These are phyloP conservation scores for Bubo scandiacus DNA, from an alignment of 2,113 vertebrate genomes.

Conservation along the genomic window DNA sequence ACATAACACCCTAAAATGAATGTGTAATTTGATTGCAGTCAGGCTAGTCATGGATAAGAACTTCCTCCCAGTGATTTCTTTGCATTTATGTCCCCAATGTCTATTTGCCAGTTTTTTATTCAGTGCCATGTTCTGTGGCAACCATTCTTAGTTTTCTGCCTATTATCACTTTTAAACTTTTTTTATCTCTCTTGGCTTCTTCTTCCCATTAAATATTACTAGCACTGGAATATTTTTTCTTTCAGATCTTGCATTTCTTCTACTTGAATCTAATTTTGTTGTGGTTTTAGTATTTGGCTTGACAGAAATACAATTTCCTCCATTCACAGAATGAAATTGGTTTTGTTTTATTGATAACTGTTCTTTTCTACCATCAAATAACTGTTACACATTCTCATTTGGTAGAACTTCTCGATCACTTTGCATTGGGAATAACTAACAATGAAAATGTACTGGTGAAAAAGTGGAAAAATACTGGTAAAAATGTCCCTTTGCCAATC, in stretches of 20 bases:
- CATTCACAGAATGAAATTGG: background rate
- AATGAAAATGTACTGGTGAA: background rate
- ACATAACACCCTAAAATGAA: slow-evolving; percentile 13
- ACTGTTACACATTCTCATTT: background rate
- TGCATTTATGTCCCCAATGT: slow-evolving; percentile 1
- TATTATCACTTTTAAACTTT: slow-evolving; percentile 29
- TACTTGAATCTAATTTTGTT: slow-evolving; percentile 46
- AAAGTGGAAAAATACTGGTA: background rate
- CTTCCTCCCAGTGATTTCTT: background rate
- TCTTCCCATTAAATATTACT: slow-evolving; percentile 52
- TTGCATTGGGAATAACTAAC: background rate
- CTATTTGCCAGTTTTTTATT: slow-evolving; percentile 29
- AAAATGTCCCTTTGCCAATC: background rate
- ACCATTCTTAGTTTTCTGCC: slow-evolving; percentile 35
- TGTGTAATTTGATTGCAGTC: slow-evolving; percentile 5
- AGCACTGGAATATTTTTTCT: slow-evolving; percentile 31
- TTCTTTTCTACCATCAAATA: slow-evolving; percentile 15
- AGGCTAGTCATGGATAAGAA: background rate
- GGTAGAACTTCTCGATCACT: background rate
- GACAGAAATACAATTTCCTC: slow-evolving; percentile 39
- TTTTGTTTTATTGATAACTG: slow-evolving; percentile 49
- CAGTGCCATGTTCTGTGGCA: slow-evolving; percentile 18
- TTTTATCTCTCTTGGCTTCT: slow-evolving; percentile 45
- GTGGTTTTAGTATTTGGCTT: slow-evolving; percentile 40
- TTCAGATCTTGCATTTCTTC: slow-evolving; percentile 52